phyloP scores from a whole-genome alignment of 2,113 vertebrate genomes.

The Propithecus coquereli region DNA sequence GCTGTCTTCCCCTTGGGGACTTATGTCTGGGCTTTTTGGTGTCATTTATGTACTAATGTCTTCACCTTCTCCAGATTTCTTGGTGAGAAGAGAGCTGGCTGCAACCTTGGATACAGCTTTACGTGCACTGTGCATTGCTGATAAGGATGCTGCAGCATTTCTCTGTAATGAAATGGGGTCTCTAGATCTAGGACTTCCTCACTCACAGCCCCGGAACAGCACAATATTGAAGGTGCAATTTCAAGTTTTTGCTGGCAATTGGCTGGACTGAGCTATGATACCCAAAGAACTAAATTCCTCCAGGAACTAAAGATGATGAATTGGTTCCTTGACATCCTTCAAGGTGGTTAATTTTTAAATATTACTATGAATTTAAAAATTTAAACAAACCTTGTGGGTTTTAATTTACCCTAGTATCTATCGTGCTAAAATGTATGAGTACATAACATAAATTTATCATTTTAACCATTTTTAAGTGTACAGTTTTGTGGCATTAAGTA shows the following conservation, averaged over 20 bases:
- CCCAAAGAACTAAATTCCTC: slow-evolving; percentile 20
- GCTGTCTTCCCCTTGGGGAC: not conserved
- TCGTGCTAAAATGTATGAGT: not conserved
- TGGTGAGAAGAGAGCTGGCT: slow-evolving; percentile 24
- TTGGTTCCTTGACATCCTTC: not conserved
- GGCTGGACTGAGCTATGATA: not conserved
- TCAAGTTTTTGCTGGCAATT: slow-evolving; percentile 30
- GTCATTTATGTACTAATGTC: slow-evolving; percentile 1
- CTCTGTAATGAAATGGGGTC: not conserved
- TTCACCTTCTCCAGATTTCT: slow-evolving; percentile 28
- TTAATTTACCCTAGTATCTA: not conserved
- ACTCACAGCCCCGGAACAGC: not conserved
- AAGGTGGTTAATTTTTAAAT: slow-evolving; percentile 44
- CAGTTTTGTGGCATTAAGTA: not conserved
- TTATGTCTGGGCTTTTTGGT: not conserved
- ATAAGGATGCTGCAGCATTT: not conserved
- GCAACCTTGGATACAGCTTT: not conserved
- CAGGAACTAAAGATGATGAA: slow-evolving; percentile 19
- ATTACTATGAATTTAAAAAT: not conserved
- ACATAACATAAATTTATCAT: not conserved
- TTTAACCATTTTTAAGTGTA: not conserved
- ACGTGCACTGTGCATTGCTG: not conserved
- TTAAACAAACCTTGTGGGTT: not conserved
- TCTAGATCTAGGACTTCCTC: slow-evolving; percentile 2
- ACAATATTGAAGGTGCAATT: slow-evolving; percentile 6